Base-by-base conservation (phyloP, 2,888 invertebrate species). In the Aleiodes testaceus region DNA sequence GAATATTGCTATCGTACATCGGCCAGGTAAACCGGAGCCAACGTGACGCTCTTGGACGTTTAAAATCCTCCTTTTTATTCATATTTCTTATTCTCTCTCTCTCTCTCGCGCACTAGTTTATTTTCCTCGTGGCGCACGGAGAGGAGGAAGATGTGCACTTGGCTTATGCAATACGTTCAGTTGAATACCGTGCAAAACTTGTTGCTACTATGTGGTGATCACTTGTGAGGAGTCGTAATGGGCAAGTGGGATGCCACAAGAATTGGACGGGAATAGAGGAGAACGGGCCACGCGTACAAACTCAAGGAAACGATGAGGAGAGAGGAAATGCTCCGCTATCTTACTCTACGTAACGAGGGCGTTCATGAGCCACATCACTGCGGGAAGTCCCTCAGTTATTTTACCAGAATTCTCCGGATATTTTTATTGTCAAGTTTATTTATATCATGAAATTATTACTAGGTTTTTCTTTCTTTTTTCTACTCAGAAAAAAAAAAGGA, bases 321-420 rank as follows among this genome's bases (percentile, higher is more conserved):
- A 36, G 74, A 67, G 72, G 66, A 72, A 69, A 70, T 66, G 68
- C 72, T 65, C 70, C 76, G 72, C 70, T 73, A 74, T 76, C 72
- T 74, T 50, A 18, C 69, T 64, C 69, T 36, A 18, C 30, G 72
- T 75, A 76, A 76, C 73, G 76, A 76, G 74, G 74, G 76, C 74
- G 76, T 76, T 73, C 76, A 73, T 73, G 74, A 72, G 74, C 68
- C 67, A 66, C 72, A 70, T 70, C 76, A 72, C 76, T 61, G 72
- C 76, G 74, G 76, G 76, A 75, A 70, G 76, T 72, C 76, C 72
- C 59, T 36, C 30, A 16, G 0, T 22, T 11, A 59, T 59, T 59
- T 55, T 30, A 36, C 36, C 36, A 36, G 36, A 36, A 55, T 36
- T 55, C 55, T 26, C 30, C 6, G 26, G 2, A 16, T 55, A 36